These are phyloP conservation scores for Cacoxenus indagator DNA, from an alignment of 2,888 invertebrate species.

Conservation along the genomic window DNA sequence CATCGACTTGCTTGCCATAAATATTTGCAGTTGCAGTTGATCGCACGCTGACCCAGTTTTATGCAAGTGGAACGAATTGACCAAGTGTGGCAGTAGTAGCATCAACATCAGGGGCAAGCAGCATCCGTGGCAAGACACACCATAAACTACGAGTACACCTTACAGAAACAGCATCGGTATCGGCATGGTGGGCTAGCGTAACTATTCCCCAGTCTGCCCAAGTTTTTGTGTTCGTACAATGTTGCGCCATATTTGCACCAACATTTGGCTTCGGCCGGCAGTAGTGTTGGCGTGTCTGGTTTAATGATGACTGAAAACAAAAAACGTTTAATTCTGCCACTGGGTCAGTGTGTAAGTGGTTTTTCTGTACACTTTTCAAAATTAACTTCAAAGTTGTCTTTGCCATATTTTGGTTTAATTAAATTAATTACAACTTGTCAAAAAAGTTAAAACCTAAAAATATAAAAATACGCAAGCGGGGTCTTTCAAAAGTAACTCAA, in stretches of 20 bases:
- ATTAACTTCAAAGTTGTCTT: background rate
- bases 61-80: constrained; percentile 66
- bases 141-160: too few species aligned
- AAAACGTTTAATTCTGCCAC: background rate
- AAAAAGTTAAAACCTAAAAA: background rate
- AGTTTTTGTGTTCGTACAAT: constrained; percentile 6
- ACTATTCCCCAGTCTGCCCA: background rate
- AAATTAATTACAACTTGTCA: background rate
- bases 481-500: constrained; percentile 28
- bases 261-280: background rate
- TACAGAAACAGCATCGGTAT: background rate
- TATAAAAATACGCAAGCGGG: background rate
- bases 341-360: background rate
- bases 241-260: constrained; percentile 1
- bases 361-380: background rate
- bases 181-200: too few species aligned
- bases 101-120: constrained; percentile 38
- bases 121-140: background rate
- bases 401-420: background rate
- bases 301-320: background rate
- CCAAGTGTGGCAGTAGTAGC: constrained; percentile 47
- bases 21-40: constrained; percentile 7
- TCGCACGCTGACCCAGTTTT: constrained; percentile 60
- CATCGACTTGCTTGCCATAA: constrained; percentile 5
- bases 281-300: too few species aligned